These are phyloP conservation scores for Eristalis pertinax DNA, from an alignment of 2,888 invertebrate species.

Conservation along the genomic window DNA sequence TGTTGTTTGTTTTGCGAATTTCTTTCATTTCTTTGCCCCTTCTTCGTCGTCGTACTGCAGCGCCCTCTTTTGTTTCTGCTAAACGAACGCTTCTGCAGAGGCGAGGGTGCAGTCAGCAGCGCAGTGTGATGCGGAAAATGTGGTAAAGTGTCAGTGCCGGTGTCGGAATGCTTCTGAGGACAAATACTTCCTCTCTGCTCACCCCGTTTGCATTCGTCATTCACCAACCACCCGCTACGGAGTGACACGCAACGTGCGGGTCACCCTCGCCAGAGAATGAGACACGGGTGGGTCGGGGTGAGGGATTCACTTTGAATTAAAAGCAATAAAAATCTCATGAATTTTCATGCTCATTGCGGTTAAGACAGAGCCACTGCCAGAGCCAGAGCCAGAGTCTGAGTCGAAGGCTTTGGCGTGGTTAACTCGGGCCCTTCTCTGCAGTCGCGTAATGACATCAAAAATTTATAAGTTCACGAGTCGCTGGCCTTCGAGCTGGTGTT, in stretches of 20 bases:
- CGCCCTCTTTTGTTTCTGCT: slow-evolving; percentile 19
- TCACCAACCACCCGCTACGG: slow-evolving; percentile 15
- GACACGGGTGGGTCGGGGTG: background rate
- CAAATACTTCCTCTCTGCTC: background rate
- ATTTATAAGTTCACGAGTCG: slow-evolving; percentile 50
- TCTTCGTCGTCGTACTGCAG: background rate
- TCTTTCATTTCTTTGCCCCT: background rate
- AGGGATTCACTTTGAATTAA: slow-evolving; percentile 47
- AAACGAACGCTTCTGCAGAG: background rate
- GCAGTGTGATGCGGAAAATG: slow-evolving; percentile 31
- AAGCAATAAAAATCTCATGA: slow-evolving; percentile 66
- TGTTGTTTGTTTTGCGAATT: slow-evolving; percentile 50
- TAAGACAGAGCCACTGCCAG: background rate
- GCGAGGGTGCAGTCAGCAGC: background rate
- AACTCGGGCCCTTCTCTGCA: background rate
- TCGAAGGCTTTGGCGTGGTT: background rate
- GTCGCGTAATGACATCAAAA: slow-evolving; percentile 39
- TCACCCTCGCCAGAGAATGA: background rate
- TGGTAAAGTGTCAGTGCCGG: slow-evolving; percentile 6
- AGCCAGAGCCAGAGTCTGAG: background rate
- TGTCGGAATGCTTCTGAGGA: slow-evolving; percentile 54
- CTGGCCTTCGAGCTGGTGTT: slow-evolving; percentile 39
- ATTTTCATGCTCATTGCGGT: slow-evolving; percentile 49
- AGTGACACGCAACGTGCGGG: background rate
- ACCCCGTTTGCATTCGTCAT: slow-evolving; percentile 1